Evolutionary conservation across 2,888 invertebrate genomes (phyloP), one percentile per base, ranked within the genome.

Genomic region (Rhagophthalmus giganteus): DNA sequence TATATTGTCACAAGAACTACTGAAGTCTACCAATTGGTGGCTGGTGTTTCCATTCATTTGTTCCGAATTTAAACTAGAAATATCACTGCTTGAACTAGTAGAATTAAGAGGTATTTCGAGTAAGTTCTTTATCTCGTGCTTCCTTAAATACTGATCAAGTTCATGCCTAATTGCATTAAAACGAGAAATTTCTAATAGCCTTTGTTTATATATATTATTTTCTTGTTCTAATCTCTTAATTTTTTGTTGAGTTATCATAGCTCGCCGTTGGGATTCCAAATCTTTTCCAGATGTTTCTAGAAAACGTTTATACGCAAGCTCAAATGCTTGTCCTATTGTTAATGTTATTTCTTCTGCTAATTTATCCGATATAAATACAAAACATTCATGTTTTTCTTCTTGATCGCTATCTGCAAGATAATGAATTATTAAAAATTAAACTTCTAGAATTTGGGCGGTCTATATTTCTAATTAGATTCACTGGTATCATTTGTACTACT

Each of bases 301-400:
- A 77, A 94, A 97, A 68, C 92, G 83, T 81, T 87, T 90, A 79
- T 97, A 98, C 16, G 97, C 98, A 69, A 98, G 80, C 78, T 98
- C 97, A 74, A 98, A 98, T 0, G 98, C 97, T 76, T 98, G 97
- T 6, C 98, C 98, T 63, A 98, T 96, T 7, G 97, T 98, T 55
- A 98, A 78, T 28, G 97, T 98, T 55, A 98, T 97, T 72, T 98
- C 96, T 66, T 97, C 96, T 1, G 97, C 96, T 69, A 97, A 78
- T 78, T 97, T 97, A 64, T 97, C 97, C 55, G 95, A 95, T 54
- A 95, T 90, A 71, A 98, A 98, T 10, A 98, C 97, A 76, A 95
- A 98, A 72, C 98, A 98, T 67, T 90, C 90, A 74, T 98, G 97
- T 58, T 84, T 85, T 65, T 94, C 92, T 38, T 84, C 82, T 12